These are phyloP conservation scores for Diabrotica virgifera DNA, from an alignment of 1,140 invertebrate species.

Conservation along the genomic window DNA sequence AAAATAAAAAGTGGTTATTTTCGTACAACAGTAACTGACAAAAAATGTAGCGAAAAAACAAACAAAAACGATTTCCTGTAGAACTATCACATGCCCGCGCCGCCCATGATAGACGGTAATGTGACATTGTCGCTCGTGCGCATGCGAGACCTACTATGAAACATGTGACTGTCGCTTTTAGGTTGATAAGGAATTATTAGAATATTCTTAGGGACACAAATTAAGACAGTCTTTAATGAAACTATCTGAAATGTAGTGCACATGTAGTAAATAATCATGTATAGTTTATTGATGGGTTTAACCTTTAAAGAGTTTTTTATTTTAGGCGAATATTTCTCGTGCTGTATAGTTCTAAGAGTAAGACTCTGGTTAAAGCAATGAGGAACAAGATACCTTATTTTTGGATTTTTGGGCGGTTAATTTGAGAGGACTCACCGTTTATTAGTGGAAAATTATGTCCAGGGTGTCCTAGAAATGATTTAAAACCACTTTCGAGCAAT, in stretches of 20 bases:
- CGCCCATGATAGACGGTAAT: slow-evolving; percentile 4
- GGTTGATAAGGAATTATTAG: slow-evolving; percentile 15
- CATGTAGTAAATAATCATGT: too few species aligned
- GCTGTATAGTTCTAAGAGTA: too few species aligned
- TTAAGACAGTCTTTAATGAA: background rate
- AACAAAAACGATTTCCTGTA: background rate
- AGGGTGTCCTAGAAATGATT: slow-evolving; percentile 48
- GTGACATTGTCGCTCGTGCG: slow-evolving; percentile 17
- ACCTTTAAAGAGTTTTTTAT: too few species aligned
- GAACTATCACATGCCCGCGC: background rate
- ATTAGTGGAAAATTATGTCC: slow-evolving; percentile 48
- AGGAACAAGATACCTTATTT: too few species aligned
- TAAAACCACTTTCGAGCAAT: slow-evolving; percentile 47
- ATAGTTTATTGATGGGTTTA: too few species aligned
- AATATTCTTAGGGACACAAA: slow-evolving; percentile 8
- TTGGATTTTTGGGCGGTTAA: too few species aligned
- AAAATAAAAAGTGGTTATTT: too few species aligned
- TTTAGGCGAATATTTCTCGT: too few species aligned
- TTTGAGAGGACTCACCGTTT: slow-evolving; percentile 41
- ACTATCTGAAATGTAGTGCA: background rate
- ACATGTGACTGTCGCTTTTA: slow-evolving; percentile 36
- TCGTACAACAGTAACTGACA: too few species aligned
- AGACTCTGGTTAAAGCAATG: too few species aligned
- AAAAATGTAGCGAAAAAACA: too few species aligned
- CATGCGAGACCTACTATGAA: slow-evolving; percentile 31